Conservation (phyloP, 1,140 invertebrate genomes). For the Psilanteris sp. region DNA sequence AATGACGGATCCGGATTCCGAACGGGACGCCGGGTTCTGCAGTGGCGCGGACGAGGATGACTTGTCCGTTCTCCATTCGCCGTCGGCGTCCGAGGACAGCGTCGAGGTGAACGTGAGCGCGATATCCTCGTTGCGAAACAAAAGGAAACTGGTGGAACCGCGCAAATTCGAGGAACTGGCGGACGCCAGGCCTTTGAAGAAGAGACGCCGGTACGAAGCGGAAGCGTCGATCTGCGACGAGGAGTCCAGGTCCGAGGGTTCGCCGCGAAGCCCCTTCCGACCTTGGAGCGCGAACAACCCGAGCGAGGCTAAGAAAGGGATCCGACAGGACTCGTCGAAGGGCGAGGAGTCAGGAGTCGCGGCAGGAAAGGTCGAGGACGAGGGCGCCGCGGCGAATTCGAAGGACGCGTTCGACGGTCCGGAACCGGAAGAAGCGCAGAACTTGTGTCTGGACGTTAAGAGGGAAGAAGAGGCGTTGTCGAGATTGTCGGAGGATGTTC, state of each 20-base stretch:
- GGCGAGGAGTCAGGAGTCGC: neutral
- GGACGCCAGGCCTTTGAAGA: constrained; percentile 83
- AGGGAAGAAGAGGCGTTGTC: constrained; percentile 35
- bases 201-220: constrained; percentile 80
- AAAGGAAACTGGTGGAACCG: constrained; percentile 86
- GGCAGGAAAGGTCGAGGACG: neutral
- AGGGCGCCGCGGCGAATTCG: neutral
- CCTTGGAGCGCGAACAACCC: constrained; percentile 78
- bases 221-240: constrained; percentile 72
- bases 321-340: neutral
- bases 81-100: constrained; percentile 87
- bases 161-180: constrained; percentile 78
- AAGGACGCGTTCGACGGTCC: neutral
- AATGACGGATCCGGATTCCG: constrained; percentile 75
- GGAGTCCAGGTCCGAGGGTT: constrained; percentile 72
- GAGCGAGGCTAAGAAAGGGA: constrained; percentile 31
- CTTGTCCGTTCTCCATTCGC: constrained; percentile 83
- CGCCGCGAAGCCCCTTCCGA: constrained; percentile 78
- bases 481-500: constrained; percentile 34
- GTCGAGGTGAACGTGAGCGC: constrained; percentile 84
- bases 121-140: constrained; percentile 82
- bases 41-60: constrained; percentile 85
- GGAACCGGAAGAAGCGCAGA: constrained; percentile 33
- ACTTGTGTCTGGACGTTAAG: constrained; percentile 37
- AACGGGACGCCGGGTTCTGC: constrained; percentile 86